Percentiles rank a stretch among this genome's conserved stretches.
Conservation (phyloP, 2,797 vertebrate species). For the Pseudochirops corinnae region DNA sequence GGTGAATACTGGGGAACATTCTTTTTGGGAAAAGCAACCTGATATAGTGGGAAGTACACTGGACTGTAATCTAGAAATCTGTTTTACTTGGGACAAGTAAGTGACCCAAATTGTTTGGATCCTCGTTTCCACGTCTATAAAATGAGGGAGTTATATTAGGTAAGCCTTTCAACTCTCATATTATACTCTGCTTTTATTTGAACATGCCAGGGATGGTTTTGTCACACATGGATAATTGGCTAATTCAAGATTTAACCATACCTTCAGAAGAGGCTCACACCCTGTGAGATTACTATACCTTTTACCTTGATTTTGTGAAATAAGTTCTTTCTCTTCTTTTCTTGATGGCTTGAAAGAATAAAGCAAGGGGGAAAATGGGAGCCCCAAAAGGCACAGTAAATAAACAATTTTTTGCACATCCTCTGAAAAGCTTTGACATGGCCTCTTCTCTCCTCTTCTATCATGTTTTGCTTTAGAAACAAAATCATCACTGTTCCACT, state of each 20-base stretch:
- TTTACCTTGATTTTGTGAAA: conserved; percentile 60
- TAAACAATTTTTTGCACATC: background rate
- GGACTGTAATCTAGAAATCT: background rate
- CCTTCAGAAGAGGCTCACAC: background rate
- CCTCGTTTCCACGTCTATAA: background rate
- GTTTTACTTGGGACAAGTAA: background rate
- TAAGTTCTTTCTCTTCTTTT: conserved; percentile 37
- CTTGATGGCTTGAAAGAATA: conserved; percentile 22
- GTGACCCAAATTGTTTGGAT: background rate
- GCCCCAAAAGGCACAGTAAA: conserved; percentile 33
- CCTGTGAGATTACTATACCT: conserved; percentile 1
- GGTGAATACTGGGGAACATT: background rate
- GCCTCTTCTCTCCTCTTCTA: background rate
- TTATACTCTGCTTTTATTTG: background rate
- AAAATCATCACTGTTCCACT: conserved; percentile 53
- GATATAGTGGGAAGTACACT: background rate
- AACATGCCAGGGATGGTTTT: background rate
- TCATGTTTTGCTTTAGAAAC: conserved; percentile 59
- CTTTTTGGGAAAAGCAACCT: background rate
- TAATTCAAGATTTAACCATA: background rate
- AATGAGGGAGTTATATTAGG: background rate
- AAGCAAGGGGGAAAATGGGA: background rate
- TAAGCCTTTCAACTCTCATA: background rate
- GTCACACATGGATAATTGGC: background rate
- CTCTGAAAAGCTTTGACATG: conserved; percentile 6